A percentile compares a stretch with the other conserved stretches of the same genome.
These are phyloP conservation scores for Ooceraea biroi DNA, from an alignment of 1,140 invertebrate genomes.

Conservation along the genomic window DNA sequence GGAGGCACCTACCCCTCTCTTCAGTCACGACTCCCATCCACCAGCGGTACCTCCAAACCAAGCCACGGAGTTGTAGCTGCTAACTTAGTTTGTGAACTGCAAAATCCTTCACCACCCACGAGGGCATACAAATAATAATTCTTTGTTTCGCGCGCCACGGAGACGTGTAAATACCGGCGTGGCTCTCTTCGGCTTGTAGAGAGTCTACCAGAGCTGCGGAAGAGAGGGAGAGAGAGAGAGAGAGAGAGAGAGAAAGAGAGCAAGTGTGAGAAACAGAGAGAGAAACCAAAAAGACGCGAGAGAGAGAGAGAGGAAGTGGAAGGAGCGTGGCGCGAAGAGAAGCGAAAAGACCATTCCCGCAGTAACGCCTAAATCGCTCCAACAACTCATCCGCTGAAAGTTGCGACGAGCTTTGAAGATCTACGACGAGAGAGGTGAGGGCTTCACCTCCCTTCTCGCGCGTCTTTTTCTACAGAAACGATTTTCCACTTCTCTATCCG, in stretches of 20 bases:
- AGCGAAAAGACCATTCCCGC: conserved; percentile 80
- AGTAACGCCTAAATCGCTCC: conserved; percentile 84
- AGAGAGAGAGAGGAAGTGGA: conserved; percentile 53
- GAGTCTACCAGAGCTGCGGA: conserved; percentile 63
- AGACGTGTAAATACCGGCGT: conserved; percentile 84
- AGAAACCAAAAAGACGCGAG: conserved; percentile 55
- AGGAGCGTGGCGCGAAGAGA: conserved; percentile 68
- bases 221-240: conserved; percentile 30
- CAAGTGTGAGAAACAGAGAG: conserved; percentile 47
- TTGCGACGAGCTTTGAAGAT: conserved; percentile 84
- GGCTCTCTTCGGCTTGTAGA: conserved; percentile 70
- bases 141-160: conserved; percentile 83
- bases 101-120: conserved; percentile 83
- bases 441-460: conserved; percentile 58
- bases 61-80: conserved; percentile 79
- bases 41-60: conserved; percentile 60
- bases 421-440: conserved; percentile 73
- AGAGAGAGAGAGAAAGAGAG: conserved; percentile 57
- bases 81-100: conserved; percentile 85
- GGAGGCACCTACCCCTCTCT: conserved; percentile 38
- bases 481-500: conserved; percentile 62
- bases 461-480: conserved; percentile 52
- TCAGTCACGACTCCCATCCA: conserved; percentile 50
- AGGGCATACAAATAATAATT: conserved; percentile 85
- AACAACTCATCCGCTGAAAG: conserved; percentile 85